Conservation (phyloP, 2,113 vertebrate genomes). For the Xenopus laevis region DNA sequence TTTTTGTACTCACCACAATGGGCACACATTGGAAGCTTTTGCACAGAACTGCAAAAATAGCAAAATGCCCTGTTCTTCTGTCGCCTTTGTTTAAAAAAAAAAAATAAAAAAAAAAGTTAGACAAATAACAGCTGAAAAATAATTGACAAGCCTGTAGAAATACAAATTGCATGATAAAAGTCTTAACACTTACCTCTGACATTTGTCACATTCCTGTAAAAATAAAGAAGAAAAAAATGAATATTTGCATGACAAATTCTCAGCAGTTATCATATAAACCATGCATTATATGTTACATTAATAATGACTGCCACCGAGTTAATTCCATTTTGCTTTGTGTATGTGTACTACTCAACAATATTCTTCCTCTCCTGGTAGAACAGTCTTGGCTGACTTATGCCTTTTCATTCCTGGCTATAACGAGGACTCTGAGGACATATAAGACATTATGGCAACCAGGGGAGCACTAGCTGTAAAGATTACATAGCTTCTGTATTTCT, state of each 20-base stretch:
- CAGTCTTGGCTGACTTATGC: not conserved
- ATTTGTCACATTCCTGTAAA: constrained; percentile 94
- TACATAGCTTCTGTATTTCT: not conserved
- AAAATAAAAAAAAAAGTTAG: too few relatives aligned
- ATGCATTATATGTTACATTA: constrained; percentile 16
- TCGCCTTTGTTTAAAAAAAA: constrained; percentile 66
- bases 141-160: not conserved
- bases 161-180: constrained; percentile 32
- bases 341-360: constrained; percentile 23
- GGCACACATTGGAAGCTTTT: constrained; percentile 92
- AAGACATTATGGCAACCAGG: constrained; percentile 4
- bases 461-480: constrained; percentile 23
- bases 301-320: constrained; percentile 11
- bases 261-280: constrained; percentile 4
- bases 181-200: constrained; percentile 78
- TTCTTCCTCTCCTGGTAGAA: not conserved
- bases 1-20: constrained; percentile 86
- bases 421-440: constrained; percentile 22
- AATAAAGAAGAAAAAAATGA: constrained; percentile 47
- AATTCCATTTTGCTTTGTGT: not conserved
- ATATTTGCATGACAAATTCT: constrained; percentile 20
- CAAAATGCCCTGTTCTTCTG: constrained; percentile 98
- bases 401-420: constrained; percentile 17
- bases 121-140: not conserved
- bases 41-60: constrained; percentile 91